Base-by-base conservation (phyloP, 2,797 vertebrate genomes). In the Acrossocheilus wenchowensis region DNA sequence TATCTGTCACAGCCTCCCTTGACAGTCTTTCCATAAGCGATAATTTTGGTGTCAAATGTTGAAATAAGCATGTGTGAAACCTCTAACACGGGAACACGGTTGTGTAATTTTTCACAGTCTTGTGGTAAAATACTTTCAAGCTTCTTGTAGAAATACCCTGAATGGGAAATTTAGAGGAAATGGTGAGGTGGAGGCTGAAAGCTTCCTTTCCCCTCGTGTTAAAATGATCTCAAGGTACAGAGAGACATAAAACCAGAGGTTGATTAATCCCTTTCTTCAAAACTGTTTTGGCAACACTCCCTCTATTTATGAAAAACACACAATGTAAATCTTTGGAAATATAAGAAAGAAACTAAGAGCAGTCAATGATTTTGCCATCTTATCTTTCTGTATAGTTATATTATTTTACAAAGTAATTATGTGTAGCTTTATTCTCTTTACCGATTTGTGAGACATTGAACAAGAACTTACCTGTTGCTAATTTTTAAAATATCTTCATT, bases 51-150 rank as follows among this genome's bases (percentile, higher is more conserved):
- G 26, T 66, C 5, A 69, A 50, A 68, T 69, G 3, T 69, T 39
- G 21, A 78, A 78, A 23, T 41, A 78, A 78, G 54, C 9, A 41
- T 43, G 36, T 23, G 36, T 45, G 52, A 57, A 74, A 62, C 52
- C 57, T 5, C 19, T 10, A 39, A n/a, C 52, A 69, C 1, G 0
- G n/a, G 41, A 64, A 74, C 52, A 17, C 39, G 30, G 41, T n/a
- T 19, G 19, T 83, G 12, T 5, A 5, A 62, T 74, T 45, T 82
- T 60, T 73, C 30, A 60, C 36, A 73, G 69, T 23, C 36, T 83
- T 83, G n/a, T 64, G 41, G 72, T 84, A 77, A 30, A 66, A 84
- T 75, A 77, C 30, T 74, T 75, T 73, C 52, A 62, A 74, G 71
- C 12, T 62, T 83, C 19, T 60, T 75, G 71, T 41, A 34, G 26